Evolutionary conservation across 2,888 invertebrate genomes (phyloP), one percentile per base, ranked within the genome.

Genomic region (Ariolimax columbianus): DNA sequence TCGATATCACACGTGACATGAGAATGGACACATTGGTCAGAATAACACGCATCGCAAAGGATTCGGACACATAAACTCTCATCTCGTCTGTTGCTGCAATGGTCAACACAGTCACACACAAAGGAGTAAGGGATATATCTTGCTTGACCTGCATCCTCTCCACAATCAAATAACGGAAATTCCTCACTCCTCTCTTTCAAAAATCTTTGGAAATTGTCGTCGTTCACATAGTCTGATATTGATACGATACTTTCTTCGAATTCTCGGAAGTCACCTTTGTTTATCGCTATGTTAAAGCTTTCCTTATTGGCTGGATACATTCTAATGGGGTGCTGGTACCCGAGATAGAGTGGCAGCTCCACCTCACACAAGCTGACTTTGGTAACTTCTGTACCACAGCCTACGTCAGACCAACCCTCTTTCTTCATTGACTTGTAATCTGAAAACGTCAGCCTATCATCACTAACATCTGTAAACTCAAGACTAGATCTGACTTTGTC

Each of bases 31-130:
- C n/a, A n/a, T n/a, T n/a, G n/a, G n/a, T n/a, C n/a, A n/a, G n/a
- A n/a, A n/a, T n/a, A n/a, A n/a, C n/a, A n/a, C n/a, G n/a, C n/a
- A n/a, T n/a, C n/a, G n/a, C n/a, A n/a, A n/a, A n/a, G n/a, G n/a
- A n/a, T n/a, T n/a, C n/a, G n/a, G 19, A 19, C 17, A 73, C 73
- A 73, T 6, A 47, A 43, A 0, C 14, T n/a, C n/a, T 73, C 73
- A 73, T 73, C 73, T 0, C 26, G 40, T 43, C 26, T 63, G 40
- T 79, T 79, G 40, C 40, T 47, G 47, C 79, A 79, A 47, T 79
- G 30, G 17, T 23, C 19, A 55, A 77, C 3, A 11, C 26, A 51
- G 30, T 77, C 77, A 30, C 83, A 83, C 9, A 82, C 73, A 1
- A 14, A n/a, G 30, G 4, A 23, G 36, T 70, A 80, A 7, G 66